A percentile compares a stretch with the other conserved stretches of the same genome.
Conservation (phyloP, 2,797 vertebrate species). For the Microctenopoma lineatum region DNA sequence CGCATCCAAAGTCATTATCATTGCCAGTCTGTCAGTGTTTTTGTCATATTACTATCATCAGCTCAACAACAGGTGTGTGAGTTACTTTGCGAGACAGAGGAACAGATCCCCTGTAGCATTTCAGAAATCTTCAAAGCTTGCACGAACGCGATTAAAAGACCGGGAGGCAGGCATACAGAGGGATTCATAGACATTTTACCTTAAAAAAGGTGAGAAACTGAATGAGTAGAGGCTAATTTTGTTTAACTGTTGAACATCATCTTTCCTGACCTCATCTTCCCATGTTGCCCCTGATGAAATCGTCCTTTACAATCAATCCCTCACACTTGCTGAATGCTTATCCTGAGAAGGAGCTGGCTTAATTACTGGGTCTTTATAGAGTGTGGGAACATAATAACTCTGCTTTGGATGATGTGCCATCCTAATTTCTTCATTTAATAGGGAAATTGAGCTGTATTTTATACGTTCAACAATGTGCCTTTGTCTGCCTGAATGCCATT, state of each 20-base stretch:
- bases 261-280: conserved; percentile 26
- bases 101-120: conserved; percentile 20
- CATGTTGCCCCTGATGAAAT: conserved; percentile 30
- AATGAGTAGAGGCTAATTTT: conserved; percentile 27
- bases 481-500: conserved; percentile 41
- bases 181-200: conserved; percentile 26
- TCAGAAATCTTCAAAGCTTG: conserved; percentile 10
- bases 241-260: conserved; percentile 27
- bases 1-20: conserved; percentile 55
- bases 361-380: conserved; percentile 59
- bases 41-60: conserved; percentile 63
- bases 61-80: conserved; percentile 54
- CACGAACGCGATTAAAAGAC: conserved; percentile 22
- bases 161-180: conserved; percentile 51
- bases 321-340: conserved; percentile 52
- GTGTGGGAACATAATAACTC: conserved; percentile 54
- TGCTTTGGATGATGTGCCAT: conserved; percentile 45
- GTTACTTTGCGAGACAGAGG: conserved; percentile 37
- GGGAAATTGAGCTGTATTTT: conserved; percentile 58
- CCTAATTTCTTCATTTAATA: conserved; percentile 57
- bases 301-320: conserved; percentile 33
- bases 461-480: conserved; percentile 38
- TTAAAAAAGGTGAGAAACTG: conserved; percentile 29
- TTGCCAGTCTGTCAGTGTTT: conserved; percentile 52
- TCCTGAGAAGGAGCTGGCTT: conserved; percentile 51